Evolutionary conservation across 2,797 vertebrate genomes (phyloP), one percentile per base, ranked within the genome.

Genomic region (Danio albolineatus): DNA sequence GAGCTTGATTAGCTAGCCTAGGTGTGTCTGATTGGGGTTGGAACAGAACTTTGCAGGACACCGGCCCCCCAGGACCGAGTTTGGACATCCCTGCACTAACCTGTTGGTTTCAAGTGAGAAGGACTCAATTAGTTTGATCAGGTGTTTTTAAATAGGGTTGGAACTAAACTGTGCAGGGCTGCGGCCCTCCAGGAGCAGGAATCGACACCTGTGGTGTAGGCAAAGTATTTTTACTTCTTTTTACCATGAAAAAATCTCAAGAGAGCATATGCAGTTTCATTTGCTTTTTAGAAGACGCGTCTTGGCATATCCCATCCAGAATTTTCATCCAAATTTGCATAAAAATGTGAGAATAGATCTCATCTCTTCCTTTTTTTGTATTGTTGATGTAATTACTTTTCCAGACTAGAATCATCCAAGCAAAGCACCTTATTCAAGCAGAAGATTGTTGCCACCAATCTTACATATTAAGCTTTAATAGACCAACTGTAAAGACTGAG

Each of bases 371-470:
- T 10, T 76, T 7, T 44, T 16, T 41, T 12, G 7, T 46, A 19
- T 61, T 49, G 72, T 61, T 61, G 14, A 36, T 66, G 39, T 6
- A 66, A 54, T 65, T 56, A 12, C 62, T 7, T 62, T 44, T 8
- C 9, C n/a, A 46, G 43, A 14, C 10, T 56, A 56, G 19, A 65
- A 36, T 56, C 19, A 65, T 56, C 41, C 14, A 5, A 46, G 49
- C 14, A 76, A 64, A 75, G 36, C 43, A 53, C 13, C 17, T 6
- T 46, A 46, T 59, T 17, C 10, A 73, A 53, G 36, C 73, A 64
- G 10, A 56, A 66, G 41, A 54, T 53, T 65, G 6, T 36, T 41
- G 49, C 49, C 49, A 7, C 49, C 6, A 54, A 62, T 54, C 49
- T 70, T 65, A 28, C n/a, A 19, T 73, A 28, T 38, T 57, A 48